Percentiles rank a stretch among this genome's conserved stretches.
phyloP scores from a whole-genome alignment of 2,113 vertebrate species.

The Melanerpes formicivorus region DNA sequence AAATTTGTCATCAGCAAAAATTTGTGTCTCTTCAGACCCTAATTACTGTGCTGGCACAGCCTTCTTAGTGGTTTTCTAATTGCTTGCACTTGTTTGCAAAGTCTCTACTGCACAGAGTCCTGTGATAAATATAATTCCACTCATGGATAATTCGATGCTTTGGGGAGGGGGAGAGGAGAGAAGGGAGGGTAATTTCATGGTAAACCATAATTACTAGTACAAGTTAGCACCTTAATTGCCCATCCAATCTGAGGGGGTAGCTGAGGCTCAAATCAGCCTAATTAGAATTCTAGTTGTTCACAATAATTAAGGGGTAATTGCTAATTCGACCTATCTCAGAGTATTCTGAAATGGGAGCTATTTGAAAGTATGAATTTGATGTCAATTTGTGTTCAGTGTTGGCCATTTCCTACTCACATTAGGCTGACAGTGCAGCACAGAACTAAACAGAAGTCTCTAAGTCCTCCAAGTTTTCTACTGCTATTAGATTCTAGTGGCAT shows the following conservation, averaged over 20 bases:
- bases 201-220: constrained; percentile 81
- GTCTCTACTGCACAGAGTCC: constrained; percentile 52
- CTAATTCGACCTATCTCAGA: constrained; percentile 50
- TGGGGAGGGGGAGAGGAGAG: constrained; percentile 4
- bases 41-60: constrained; percentile 69
- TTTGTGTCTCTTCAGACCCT: constrained; percentile 63
- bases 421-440: neutral
- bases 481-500: neutral
- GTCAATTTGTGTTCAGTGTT: constrained; percentile 44
- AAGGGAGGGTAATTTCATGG: constrained; percentile 74
- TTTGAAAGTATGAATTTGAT: constrained; percentile 47
- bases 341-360: constrained; percentile 60
- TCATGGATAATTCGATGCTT: constrained; percentile 69
- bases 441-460: neutral
- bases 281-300: constrained; percentile 72
- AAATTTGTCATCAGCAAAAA: constrained; percentile 55
- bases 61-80: constrained; percentile 67
- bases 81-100: constrained; percentile 72
- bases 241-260: constrained; percentile 72
- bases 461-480: neutral
- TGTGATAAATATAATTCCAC: constrained; percentile 79
- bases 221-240: constrained; percentile 74
- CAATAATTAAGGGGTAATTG: constrained; percentile 68
- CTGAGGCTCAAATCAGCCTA: constrained; percentile 69
- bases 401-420: neutral